Evolutionary conservation across 2,888 invertebrate genomes (phyloP), one percentile per base, ranked within the genome.

Genomic region (Andrena fulva): DNA sequence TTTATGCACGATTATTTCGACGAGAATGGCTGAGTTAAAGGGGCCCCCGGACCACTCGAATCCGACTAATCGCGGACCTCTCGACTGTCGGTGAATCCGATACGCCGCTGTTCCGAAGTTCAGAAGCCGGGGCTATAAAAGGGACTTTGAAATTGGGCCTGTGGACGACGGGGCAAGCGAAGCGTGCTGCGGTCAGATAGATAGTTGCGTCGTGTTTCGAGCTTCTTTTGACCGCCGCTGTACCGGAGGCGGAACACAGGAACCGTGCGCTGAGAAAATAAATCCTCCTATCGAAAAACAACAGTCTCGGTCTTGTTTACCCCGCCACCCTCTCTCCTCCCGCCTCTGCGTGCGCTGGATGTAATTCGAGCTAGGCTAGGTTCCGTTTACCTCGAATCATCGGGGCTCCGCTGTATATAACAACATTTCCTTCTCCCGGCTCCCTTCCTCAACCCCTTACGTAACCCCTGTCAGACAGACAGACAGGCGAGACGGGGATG

Each of bases 1-100:
- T 76, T 82, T 75, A 80, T 82, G 67, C 56, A 80, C 66, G 76
- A 80, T 75, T 81, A 80, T 80, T 74, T 33, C 70, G 66, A 66
- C 42, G 77, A 67, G 72, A 78, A 72, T 63, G 67, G 67, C 66
- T 10, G 70, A 75, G 48, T 66, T 62, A 75, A 70, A 64, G 72
- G 72, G 52, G 64, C 31, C n/a, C n/a, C 16, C 20, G 54, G 27
- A 63, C 71, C 50, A 77, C 68, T 77, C 35, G 59, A 24, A 73
- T 73, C 80, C 35, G 79, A 73, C 67, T 62, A 79, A 79, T 79
- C 80, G 50, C 72, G 71, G 67, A 60, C 72, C 79, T 72, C 72
- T 79, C 72, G 8, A 78, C 80, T 72, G 72, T 31, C 16, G 27
- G 7, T 12, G 20, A 42, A 42, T 42, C 42, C 42, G 42, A 42